These are phyloP conservation scores for Chesias legatella DNA, from an alignment of 2,888 invertebrate genomes.

Conservation along the genomic window DNA sequence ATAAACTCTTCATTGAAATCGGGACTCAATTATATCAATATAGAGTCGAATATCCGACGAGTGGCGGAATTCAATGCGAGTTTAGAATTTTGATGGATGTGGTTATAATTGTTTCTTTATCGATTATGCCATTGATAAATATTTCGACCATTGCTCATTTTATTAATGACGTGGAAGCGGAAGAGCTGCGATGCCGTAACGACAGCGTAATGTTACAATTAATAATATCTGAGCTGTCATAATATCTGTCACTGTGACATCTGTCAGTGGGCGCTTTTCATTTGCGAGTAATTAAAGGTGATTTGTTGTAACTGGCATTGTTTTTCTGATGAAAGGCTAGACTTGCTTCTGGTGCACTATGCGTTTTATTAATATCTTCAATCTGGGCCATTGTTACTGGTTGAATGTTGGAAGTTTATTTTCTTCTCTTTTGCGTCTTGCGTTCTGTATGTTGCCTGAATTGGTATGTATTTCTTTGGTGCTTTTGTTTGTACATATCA, in stretches of 20 bases:
- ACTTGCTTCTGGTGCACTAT: conserved; percentile 2
- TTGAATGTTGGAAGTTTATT: conserved; percentile 6
- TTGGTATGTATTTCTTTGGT: no score
- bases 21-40: conserved; percentile 40
- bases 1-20: conserved; percentile 31
- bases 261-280: conserved; percentile 45
- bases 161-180: conserved; percentile 79
- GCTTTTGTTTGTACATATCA: no score
- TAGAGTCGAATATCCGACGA: conserved; percentile 18
- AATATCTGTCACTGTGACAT: conserved; percentile 67
- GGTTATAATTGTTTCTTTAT: conserved; percentile 81
- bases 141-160: conserved; percentile 79
- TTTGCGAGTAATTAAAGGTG: conserved; percentile 62
- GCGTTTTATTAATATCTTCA: conserved; percentile 11
- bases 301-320: conserved; percentile 21
- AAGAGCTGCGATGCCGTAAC: conserved; percentile 69
- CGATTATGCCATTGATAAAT: conserved; percentile 81
- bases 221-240: conserved; percentile 76
- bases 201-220: conserved; percentile 75
- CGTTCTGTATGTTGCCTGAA: no score
- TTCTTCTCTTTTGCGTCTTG: neutral
- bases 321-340: conserved; percentile 9
- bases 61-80: conserved; percentile 42
- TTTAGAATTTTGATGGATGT: conserved; percentile 78
- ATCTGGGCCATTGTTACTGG: conserved; percentile 8